These are phyloP conservation scores for Teleopsis dalmanni DNA, from an alignment of 1,140 invertebrate species.

Conservation along the genomic window DNA sequence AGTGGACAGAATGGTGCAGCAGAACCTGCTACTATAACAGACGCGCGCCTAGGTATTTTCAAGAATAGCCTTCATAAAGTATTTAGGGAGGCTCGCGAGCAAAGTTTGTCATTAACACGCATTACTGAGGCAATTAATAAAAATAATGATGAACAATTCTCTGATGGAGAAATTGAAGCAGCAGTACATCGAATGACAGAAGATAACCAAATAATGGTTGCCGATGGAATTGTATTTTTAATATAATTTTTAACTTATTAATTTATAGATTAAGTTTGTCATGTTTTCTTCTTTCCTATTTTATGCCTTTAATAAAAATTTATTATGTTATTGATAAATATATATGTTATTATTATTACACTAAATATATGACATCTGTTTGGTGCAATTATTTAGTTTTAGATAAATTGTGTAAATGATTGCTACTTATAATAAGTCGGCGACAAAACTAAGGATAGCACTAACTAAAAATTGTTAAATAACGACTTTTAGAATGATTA, in stretches of 20 bases:
- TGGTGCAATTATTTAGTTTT: too few relatives aligned
- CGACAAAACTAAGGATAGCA: too few relatives aligned
- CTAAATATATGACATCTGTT: too few relatives aligned
- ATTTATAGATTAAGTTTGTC: too few relatives aligned
- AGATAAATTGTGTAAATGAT: too few relatives aligned
- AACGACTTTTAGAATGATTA: too few relatives aligned
- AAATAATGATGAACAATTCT: slow-evolving; percentile 55
- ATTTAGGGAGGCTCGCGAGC: slow-evolving; percentile 62
- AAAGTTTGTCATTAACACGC: slow-evolving; percentile 54
- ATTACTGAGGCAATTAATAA: slow-evolving; percentile 56
- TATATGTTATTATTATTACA: too few relatives aligned
- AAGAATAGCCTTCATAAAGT: slow-evolving; percentile 55
- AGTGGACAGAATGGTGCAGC: neutral
- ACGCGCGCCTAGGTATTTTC: slow-evolving; percentile 48
- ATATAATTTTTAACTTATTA: slow-evolving; percentile 47
- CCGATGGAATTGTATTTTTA: slow-evolving; percentile 79
- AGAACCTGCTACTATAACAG: slow-evolving; percentile 15
- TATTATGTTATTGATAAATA: too few relatives aligned
- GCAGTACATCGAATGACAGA: slow-evolving; percentile 78
- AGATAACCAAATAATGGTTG: slow-evolving; percentile 86
- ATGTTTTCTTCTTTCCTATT: too few relatives aligned
- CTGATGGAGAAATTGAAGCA: slow-evolving; percentile 62
- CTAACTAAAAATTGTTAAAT: too few relatives aligned
- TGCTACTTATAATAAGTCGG: too few relatives aligned
- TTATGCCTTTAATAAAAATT: too few relatives aligned